Evolutionary conservation across 2,888 invertebrate species (phyloP).

Genomic region (Leucoma salicis): DNA sequence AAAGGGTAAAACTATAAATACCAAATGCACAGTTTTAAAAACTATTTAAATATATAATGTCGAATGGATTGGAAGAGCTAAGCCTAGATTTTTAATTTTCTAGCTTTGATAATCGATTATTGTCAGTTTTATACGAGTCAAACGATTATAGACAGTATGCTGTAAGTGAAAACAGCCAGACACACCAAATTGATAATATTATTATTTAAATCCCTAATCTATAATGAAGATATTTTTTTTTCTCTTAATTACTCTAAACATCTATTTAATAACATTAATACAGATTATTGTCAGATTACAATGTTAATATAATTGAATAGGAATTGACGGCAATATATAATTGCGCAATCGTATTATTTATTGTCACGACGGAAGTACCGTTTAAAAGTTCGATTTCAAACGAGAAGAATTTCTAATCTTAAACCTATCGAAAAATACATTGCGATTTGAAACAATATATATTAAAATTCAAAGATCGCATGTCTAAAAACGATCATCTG

Average conservation of each 20-base stretch:
- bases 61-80: too few relatives aligned
- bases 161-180: conserved; percentile 33
- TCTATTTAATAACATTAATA: conserved; percentile 52
- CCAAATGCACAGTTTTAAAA: too few relatives aligned
- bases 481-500: conserved; percentile 62
- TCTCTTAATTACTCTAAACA: conserved; percentile 56
- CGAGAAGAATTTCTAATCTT: conserved; percentile 49
- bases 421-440: conserved; percentile 73
- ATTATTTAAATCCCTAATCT: conserved; percentile 38
- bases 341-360: conserved; percentile 66
- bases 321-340: conserved; percentile 70
- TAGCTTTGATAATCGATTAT: too few relatives aligned
- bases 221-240: conserved; percentile 33
- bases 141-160: too few relatives aligned
- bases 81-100: too few relatives aligned
- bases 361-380: conserved; percentile 60
- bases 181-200: conserved; percentile 28
- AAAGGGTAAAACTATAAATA: too few relatives aligned
- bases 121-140: too few relatives aligned
- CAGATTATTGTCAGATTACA: conserved; percentile 56
- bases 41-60: too few relatives aligned
- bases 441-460: conserved; percentile 58
- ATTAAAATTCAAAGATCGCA: conserved; percentile 53
- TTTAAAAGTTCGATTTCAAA: conserved; percentile 29
- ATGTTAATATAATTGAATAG: conserved; percentile 47